These are phyloP conservation scores for Oligia strigilis DNA, from an alignment of 2,888 invertebrate genomes.

Conservation along the genomic window DNA sequence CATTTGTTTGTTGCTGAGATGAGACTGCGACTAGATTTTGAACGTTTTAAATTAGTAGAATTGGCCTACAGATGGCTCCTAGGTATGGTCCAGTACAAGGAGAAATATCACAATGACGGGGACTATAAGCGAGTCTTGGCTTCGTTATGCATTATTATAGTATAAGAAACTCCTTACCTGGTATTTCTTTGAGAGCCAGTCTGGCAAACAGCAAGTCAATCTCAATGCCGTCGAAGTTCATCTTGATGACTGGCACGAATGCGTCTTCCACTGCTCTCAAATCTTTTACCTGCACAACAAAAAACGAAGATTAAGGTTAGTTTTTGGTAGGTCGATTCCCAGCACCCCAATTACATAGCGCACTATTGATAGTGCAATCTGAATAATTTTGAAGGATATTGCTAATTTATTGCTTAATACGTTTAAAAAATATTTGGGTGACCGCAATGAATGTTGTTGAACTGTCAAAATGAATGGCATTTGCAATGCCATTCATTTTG, in stretches of 20 bases:
- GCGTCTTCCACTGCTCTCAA: constrained; percentile 97
- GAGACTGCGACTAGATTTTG: no score
- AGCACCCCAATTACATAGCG: background rate
- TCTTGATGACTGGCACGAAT: constrained; percentile 99
- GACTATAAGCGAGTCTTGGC: background rate
- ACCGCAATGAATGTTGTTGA: background rate
- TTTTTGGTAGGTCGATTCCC: background rate
- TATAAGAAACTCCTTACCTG: constrained; percentile 90
- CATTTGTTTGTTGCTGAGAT: no score
- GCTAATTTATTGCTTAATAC: no score
- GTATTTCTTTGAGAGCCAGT: constrained; percentile 98
- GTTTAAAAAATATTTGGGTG: no score
- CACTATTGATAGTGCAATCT: background rate
- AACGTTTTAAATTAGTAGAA: no score
- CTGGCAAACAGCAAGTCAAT: constrained; percentile 99
- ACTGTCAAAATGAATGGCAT: background rate
- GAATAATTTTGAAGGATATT: background rate
- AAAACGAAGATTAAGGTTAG: background rate
- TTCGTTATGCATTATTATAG: background rate
- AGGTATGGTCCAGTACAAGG: background rate
- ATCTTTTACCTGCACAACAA: constrained; percentile 88
- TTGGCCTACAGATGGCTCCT: no score
- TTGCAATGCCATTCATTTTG: no score
- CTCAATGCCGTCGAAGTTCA: constrained; percentile 99
- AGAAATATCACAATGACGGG: background rate